Conservation (phyloP, 2,113 vertebrate species). For the Pandion haliaetus region DNA sequence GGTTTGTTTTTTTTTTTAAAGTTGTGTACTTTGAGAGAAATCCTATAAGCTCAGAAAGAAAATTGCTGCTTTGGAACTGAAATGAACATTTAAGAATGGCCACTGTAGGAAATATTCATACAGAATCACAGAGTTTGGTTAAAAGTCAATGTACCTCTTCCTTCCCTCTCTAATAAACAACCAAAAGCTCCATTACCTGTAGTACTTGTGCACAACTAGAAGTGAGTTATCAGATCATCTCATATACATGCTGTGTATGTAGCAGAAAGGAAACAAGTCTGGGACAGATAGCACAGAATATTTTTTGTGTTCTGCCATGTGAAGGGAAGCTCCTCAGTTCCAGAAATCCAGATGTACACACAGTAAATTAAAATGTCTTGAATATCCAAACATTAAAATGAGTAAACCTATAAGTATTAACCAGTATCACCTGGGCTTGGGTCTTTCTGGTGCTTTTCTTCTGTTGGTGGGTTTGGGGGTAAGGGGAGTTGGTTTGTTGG, state of each 20-base stretch:
- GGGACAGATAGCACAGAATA: neutral
- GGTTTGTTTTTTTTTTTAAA: neutral
- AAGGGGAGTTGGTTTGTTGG: neutral
- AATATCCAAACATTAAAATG: neutral
- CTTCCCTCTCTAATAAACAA: neutral
- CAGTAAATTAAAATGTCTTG: neutral
- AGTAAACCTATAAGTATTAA: neutral
- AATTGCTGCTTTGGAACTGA: neutral
- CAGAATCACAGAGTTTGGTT: neutral
- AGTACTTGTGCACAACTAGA: neutral
- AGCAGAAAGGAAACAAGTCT: neutral
- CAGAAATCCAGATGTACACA: neutral
- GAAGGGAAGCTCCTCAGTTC: neutral
- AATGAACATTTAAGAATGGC: neutral
- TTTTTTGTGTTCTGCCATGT: neutral
- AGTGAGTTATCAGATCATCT: constrained; percentile 1
- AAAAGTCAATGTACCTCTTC: neutral
- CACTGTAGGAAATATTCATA: neutral
- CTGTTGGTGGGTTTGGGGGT: neutral
- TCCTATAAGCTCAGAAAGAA: neutral
- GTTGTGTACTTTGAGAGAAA: neutral
- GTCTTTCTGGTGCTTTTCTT: neutral
- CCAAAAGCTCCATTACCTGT: neutral
- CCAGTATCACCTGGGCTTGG: neutral
- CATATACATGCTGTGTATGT: neutral